Conservation (phyloP, 2,888 invertebrate genomes). For the Lypha dubia region DNA sequence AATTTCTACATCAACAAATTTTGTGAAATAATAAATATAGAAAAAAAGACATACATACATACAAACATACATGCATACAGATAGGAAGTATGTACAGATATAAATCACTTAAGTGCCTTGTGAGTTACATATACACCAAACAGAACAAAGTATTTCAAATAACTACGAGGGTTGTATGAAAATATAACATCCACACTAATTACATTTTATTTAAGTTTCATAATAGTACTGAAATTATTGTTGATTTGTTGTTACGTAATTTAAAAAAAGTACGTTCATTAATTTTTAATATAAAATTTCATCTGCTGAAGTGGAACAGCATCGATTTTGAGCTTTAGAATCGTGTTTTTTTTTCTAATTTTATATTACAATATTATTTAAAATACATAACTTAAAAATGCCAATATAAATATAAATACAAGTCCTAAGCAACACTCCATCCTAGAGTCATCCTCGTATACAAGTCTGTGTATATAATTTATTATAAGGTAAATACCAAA, state of each 20-base stretch:
- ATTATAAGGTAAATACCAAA: slow-evolving; percentile 12
- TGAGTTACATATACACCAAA: slow-evolving; percentile 29
- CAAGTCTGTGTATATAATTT: background rate
- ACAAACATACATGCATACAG: slow-evolving; percentile 6
- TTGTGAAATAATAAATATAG: background rate
- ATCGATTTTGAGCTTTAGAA: no score
- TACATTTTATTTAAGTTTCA: no score
- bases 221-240: no score
- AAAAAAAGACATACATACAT: background rate
- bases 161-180: background rate
- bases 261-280: no score
- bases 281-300: no score
- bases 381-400: no score
- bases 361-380: no score
- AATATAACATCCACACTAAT: background rate
- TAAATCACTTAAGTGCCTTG: slow-evolving; percentile 65
- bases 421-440: no score
- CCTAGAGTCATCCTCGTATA: background rate
- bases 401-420: no score
- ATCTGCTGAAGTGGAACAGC: no score
- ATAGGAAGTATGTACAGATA: slow-evolving; percentile 37
- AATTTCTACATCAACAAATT: slow-evolving; percentile 63
- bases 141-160: background rate
- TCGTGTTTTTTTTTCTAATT: no score
- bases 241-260: no score